phyloP scores from a whole-genome alignment of 2,888 invertebrate genomes.

The Caradrina kadenii region DNA sequence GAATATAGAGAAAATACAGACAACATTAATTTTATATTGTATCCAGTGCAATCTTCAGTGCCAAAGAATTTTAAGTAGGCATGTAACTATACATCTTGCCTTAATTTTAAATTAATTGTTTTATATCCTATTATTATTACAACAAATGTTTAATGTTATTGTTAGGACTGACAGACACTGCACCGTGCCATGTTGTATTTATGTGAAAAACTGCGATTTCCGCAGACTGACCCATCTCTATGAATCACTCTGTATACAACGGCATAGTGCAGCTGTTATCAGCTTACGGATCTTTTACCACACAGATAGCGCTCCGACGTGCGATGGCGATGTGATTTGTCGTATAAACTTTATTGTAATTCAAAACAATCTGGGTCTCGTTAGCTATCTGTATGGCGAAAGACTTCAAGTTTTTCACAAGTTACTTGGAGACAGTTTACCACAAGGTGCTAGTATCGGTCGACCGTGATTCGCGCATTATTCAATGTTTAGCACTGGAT shows the following conservation, averaged over 20 bases:
- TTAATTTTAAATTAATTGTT: conserved; percentile 31
- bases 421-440: not conserved
- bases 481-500: no score
- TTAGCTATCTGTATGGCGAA: conserved; percentile 7
- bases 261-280: conserved; percentile 21
- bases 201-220: not conserved
- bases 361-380: not conserved
- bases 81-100: conserved; percentile 54
- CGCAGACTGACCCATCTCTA: not conserved
- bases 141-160: not conserved
- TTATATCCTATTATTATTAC: conserved; percentile 29
- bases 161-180: not conserved
- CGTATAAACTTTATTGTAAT: not conserved
- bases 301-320: conserved; percentile 3
- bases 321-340: no score
- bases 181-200: not conserved
- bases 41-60: conserved; percentile 59
- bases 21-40: conserved; percentile 41
- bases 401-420: not conserved
- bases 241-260: not conserved
- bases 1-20: conserved; percentile 47
- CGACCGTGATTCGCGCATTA: not conserved
- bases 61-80: conserved; percentile 60
- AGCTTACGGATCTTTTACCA: not conserved
- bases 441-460: conserved; percentile 19